phyloP scores from a whole-genome alignment of 2,888 invertebrate species.

The Serripes groenlandicus region DNA sequence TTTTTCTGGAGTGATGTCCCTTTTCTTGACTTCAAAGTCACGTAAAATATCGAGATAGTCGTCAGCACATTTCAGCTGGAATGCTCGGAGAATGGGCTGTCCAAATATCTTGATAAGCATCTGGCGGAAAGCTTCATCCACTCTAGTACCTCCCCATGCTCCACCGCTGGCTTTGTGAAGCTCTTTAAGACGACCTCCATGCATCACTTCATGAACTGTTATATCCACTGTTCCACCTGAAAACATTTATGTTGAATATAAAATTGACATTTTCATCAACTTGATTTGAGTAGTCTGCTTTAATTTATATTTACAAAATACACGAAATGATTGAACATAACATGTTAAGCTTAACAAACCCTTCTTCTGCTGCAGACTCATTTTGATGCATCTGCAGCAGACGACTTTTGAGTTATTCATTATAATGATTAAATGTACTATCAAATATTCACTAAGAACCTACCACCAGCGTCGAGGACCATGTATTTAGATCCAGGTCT shows the following conservation, averaged over 20 bases:
- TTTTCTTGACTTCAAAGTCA: constrained; percentile 2
- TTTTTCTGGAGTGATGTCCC: not conserved
- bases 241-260: too few relatives aligned
- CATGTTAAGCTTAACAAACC: too few relatives aligned
- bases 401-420: too few relatives aligned
- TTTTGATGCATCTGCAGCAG: too few relatives aligned
- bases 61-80: not conserved
- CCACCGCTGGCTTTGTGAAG: constrained; percentile 9
- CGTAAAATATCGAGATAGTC: constrained; percentile 7
- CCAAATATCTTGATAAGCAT: constrained; percentile 2
- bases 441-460: too few relatives aligned
- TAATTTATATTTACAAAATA: too few relatives aligned
- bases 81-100: not conserved
- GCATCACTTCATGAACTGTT: constrained; percentile 3
- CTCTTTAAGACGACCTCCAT: not conserved
- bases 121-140: not conserved
- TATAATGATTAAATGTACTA: too few relatives aligned
- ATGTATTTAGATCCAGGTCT: constrained; percentile 1
- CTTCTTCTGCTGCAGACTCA: too few relatives aligned
- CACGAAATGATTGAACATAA: too few relatives aligned
- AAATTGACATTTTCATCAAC: too few relatives aligned
- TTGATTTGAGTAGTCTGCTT: too few relatives aligned
- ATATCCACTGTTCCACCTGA: constrained; percentile 12
- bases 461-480: not conserved
- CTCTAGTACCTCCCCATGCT: not conserved